phyloP scores from a whole-genome alignment of 2,113 vertebrate genomes.

The Gymnocephalus cernua region DNA sequence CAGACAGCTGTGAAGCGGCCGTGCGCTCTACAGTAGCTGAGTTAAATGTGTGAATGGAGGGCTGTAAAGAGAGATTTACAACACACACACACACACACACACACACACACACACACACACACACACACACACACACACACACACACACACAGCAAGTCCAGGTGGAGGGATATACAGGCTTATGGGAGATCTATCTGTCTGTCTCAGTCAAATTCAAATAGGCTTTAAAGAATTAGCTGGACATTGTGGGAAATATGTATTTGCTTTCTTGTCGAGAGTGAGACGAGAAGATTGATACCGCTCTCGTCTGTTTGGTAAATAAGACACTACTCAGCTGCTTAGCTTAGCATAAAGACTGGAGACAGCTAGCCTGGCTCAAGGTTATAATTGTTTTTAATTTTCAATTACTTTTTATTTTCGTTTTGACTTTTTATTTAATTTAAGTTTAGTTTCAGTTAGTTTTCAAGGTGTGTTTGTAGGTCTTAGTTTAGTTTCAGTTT shows the following conservation, averaged over 20 bases:
- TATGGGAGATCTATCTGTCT: slow-evolving; percentile 3
- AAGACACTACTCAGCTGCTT: background rate
- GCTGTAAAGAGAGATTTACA: slow-evolving; percentile 60
- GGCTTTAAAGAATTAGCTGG: slow-evolving; percentile 8
- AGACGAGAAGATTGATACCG: background rate
- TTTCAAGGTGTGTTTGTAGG: too few species aligned
- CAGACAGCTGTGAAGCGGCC: slow-evolving; percentile 58
- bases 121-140: background rate
- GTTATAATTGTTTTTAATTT: too few species aligned
- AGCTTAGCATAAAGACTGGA: background rate
- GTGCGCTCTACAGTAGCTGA: slow-evolving; percentile 37
- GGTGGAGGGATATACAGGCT: slow-evolving; percentile 32
- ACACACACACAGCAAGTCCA: slow-evolving; percentile 25
- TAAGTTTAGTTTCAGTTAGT: too few species aligned
- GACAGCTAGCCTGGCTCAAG: background rate
- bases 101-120: too few species aligned
- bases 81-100: background rate
- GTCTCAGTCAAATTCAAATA: background rate
- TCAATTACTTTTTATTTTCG: too few species aligned
- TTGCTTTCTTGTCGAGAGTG: background rate
- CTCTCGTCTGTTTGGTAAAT: background rate
- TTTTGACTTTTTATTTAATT: too few species aligned
- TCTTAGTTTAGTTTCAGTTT: too few species aligned
- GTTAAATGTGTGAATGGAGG: slow-evolving; percentile 62
- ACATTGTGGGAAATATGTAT: background rate